A percentile compares a stretch with the other conserved stretches of the same genome.
These are phyloP conservation scores for Zaprionus ornatus DNA, from an alignment of 1,140 invertebrate genomes.

Conservation along the genomic window DNA sequence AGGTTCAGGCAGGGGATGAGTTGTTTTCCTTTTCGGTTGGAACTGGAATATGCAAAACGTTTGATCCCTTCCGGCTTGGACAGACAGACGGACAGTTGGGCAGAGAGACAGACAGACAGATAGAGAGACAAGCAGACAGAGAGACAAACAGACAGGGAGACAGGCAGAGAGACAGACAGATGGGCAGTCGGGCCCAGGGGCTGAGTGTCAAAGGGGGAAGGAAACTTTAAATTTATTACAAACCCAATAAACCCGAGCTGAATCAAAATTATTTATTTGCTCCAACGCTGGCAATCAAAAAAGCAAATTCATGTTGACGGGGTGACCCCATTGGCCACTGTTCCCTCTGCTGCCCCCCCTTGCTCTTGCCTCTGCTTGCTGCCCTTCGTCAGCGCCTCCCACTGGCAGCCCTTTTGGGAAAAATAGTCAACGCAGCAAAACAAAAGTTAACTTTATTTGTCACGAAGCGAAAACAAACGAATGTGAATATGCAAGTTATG, in stretches of 20 bases:
- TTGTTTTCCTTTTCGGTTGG: constrained; percentile 47
- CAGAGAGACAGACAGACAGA: too few species aligned
- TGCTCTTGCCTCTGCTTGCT: not conserved
- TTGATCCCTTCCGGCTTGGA: constrained; percentile 76
- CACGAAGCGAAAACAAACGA: constrained; percentile 13
- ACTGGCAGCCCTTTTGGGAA: not conserved
- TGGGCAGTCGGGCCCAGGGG: not conserved
- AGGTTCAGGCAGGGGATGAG: not conserved
- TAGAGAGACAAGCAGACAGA: not conserved
- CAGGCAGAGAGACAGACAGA: not conserved
- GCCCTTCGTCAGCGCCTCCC: not conserved
- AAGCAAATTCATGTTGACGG: constrained; percentile 27
- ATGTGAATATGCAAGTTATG: not conserved
- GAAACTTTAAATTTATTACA: constrained; percentile 75
- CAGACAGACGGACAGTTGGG: constrained; percentile 27
- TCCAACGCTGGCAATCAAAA: constrained; percentile 35
- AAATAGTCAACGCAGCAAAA: constrained; percentile 61
- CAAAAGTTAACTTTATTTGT: constrained; percentile 60
- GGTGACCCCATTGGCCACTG: not conserved
- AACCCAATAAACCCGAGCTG: constrained; percentile 37
- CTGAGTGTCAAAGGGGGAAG: not conserved
- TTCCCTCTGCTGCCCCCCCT: not conserved
- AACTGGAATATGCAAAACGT: constrained; percentile 62
- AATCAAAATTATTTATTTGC: constrained; percentile 73
- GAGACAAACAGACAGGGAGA: constrained; percentile 23